phyloP scores from a whole-genome alignment of 2,888 invertebrate genomes.

The Caradrina kadenii region DNA sequence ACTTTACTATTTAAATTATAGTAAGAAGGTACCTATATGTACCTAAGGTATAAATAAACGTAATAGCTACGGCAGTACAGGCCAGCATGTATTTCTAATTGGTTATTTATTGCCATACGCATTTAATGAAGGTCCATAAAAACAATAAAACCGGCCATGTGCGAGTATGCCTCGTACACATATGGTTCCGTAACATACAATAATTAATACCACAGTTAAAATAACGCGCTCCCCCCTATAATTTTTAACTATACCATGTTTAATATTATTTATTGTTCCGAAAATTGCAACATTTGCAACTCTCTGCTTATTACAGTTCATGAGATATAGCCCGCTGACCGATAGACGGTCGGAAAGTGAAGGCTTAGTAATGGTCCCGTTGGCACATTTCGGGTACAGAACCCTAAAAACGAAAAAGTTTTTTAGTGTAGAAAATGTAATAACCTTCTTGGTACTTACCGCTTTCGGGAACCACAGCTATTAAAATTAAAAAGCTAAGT shows the following conservation, averaged over 20 bases:
- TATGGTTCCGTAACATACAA: no score
- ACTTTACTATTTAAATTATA: not conserved
- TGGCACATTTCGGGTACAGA: no score
- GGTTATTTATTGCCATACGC: not conserved
- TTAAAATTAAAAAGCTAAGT: not conserved
- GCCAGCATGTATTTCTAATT: conserved; percentile 8
- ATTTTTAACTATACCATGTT: no score
- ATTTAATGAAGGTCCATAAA: conserved; percentile 1
- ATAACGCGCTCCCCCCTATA: no score
- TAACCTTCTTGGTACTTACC: not conserved
- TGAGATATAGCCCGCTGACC: no score
- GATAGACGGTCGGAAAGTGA: no score
- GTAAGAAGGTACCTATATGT: not conserved
- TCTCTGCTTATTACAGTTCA: no score
- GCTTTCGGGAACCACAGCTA: not conserved
- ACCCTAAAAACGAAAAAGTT: not conserved
- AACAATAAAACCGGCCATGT: not conserved
- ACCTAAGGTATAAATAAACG: not conserved
- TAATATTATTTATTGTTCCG: no score
- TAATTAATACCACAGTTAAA: no score
- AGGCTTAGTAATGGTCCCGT: no score
- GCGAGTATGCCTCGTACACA: no score
- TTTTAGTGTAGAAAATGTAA: not conserved
- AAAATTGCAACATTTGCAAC: no score
- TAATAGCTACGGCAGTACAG: not conserved